Evolutionary conservation across 2,797 vertebrate genomes (phyloP).

Genomic region (Eulemur albifrons): DNA sequence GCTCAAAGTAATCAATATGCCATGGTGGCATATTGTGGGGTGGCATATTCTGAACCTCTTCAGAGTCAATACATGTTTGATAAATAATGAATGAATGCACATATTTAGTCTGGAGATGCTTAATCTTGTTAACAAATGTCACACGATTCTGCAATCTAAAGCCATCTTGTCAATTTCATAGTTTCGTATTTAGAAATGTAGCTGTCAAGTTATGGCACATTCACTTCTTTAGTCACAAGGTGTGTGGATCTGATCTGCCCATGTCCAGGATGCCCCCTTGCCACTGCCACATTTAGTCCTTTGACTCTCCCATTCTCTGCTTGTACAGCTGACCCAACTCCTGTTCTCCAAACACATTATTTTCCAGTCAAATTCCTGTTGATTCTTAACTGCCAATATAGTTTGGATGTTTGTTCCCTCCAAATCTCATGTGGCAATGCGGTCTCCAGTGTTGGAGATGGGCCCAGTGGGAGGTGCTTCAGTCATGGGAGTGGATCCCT

Average conservation of each 20-base stretch:
- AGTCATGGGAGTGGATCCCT: too few species aligned
- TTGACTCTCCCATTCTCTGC: not conserved
- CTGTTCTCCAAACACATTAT: not conserved
- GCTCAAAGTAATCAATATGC: not conserved
- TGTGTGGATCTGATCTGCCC: not conserved
- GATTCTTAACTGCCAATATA: not conserved
- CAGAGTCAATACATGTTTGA: not conserved
- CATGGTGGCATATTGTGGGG: not conserved
- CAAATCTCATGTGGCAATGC: too few species aligned
- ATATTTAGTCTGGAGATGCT: not conserved
- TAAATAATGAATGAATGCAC: not conserved
- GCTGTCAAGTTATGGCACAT: not conserved
- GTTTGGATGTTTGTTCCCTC: too few species aligned
- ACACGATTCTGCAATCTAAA: not conserved
- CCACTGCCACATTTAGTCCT: too few species aligned
- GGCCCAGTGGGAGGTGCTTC: too few species aligned
- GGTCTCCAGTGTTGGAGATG: too few species aligned
- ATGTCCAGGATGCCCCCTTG: not conserved
- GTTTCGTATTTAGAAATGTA: not conserved
- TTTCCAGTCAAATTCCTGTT: not conserved
- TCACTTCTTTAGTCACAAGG: not conserved
- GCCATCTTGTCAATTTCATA: not conserved
- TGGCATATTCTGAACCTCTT: not conserved
- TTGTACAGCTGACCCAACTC: not conserved
- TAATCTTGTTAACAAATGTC: constrained; percentile 7